A percentile compares a stretch with the other conserved stretches of the same genome.
Conservation (phyloP, 2,113 vertebrate genomes). For the Pimephales promelas region DNA sequence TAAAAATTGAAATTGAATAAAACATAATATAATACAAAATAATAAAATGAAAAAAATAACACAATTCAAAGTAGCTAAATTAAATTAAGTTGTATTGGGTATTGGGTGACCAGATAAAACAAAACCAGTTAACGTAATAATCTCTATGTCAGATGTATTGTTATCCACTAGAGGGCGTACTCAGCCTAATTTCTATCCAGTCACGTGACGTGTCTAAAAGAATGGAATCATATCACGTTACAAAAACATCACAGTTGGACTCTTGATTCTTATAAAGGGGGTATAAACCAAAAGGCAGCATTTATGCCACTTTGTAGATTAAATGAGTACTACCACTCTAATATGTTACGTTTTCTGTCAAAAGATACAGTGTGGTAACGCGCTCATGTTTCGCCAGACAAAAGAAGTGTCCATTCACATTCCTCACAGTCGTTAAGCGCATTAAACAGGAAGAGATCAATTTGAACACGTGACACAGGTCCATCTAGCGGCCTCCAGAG, state of each 20-base stretch:
- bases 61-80: not conserved
- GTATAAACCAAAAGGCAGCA: not conserved
- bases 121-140: not conserved
- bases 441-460: slow-evolving; percentile 71
- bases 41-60: not conserved
- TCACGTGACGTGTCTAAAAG: not conserved
- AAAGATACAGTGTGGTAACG: slow-evolving; percentile 41
- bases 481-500: slow-evolving; percentile 39
- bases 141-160: not conserved
- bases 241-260: not conserved
- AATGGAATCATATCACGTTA: not conserved
- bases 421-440: slow-evolving; percentile 75
- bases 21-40: not conserved
- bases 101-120: not conserved
- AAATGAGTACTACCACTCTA: slow-evolving; percentile 47
- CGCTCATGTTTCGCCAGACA: slow-evolving; percentile 71
- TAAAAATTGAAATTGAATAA: not conserved
- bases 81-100: no score
- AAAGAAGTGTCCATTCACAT: slow-evolving; percentile 73
- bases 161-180: slow-evolving; percentile 43
- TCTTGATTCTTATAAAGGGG: not conserved
- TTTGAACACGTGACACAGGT: slow-evolving; percentile 44
- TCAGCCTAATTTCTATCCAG: slow-evolving; percentile 2
- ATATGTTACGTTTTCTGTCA: slow-evolving; percentile 34
- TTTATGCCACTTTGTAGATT: not conserved